Base-by-base conservation (phyloP, 2,888 invertebrate species). In the Drosophila merina region DNA sequence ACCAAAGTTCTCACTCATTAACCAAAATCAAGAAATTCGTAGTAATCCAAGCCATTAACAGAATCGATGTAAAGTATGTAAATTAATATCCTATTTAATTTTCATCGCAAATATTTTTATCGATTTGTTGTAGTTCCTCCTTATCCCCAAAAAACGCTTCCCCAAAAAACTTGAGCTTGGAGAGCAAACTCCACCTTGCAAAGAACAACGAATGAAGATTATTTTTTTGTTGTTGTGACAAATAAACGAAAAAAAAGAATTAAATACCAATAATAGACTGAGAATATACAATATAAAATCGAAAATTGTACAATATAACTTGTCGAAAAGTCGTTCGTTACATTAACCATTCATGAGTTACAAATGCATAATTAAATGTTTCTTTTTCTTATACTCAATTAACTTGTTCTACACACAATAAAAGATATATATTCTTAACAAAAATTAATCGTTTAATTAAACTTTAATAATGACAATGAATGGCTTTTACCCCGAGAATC, bases 101-200 rank as follows among this genome's bases (percentile, higher is more conserved):
- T n/a, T 36, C 50, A 79, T 88, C 86, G 88, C 87, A 89, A 88
- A 89, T 86, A 81, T 82, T 81, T 78, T 60, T 51, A 56, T 67
- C 33, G 55, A 28, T 49, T 48, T 67, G 28, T 64, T 72, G 67
- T 75, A 69, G 68, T 76, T 74, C 68, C 75, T 20, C 20, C 20
- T 20, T 84, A 64, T 76, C 40, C 68, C 44, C 44, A 25, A 42
- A 44, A 42, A 73, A 58, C 67, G 73, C 75, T 78, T 76, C 72
- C 59, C 72, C 55, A 26, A 6, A 56, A 72, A 42, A 72, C 67
- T 67, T 57, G 76, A 77, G 64, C 49, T 66, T 90, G 91, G 92
- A 91, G 91, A 91, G 92, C 76, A 90, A 92, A 92, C 91, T 92
- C 91, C 91, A 91, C 92, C 92, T 92, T 91, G 89, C 63, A 74